phyloP scores from a whole-genome alignment of 2,113 vertebrate genomes.

The Halcyon malimbica region DNA sequence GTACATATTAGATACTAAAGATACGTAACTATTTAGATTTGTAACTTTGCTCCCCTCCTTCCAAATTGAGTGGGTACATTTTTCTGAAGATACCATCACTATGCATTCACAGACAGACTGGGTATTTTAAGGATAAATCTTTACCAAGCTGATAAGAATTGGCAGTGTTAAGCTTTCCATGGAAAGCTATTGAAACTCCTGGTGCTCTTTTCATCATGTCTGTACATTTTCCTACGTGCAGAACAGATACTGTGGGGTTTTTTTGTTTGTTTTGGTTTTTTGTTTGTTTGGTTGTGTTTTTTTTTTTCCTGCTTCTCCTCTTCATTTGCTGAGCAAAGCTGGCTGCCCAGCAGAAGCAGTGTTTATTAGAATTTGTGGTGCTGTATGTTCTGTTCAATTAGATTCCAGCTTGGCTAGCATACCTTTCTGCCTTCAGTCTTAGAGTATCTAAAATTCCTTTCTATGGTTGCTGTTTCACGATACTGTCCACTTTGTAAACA shows the following conservation, averaged over 20 bases:
- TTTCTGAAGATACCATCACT: neutral
- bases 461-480: neutral
- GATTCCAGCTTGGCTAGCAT: neutral
- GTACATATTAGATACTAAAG: neutral
- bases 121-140: neutral
- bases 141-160: neutral
- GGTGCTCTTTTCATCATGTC: neutral
- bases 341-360: neutral
- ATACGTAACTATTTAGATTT: neutral
- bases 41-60: fast-evolving
- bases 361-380: neutral
- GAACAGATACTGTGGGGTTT: neutral
- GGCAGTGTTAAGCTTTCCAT: neutral
- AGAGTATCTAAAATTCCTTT: neutral
- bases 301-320: neutral
- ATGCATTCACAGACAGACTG: neutral
- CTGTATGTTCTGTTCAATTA: neutral
- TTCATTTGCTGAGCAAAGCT: neutral
- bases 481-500: neutral
- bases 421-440: neutral
- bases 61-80: neutral
- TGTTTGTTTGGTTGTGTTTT: too few species aligned
- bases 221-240: neutral
- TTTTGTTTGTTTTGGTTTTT: too few species aligned
- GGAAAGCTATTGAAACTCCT: neutral